Conservation (phyloP, 2,888 invertebrate genomes). For the Cephus nigrinus region DNA sequence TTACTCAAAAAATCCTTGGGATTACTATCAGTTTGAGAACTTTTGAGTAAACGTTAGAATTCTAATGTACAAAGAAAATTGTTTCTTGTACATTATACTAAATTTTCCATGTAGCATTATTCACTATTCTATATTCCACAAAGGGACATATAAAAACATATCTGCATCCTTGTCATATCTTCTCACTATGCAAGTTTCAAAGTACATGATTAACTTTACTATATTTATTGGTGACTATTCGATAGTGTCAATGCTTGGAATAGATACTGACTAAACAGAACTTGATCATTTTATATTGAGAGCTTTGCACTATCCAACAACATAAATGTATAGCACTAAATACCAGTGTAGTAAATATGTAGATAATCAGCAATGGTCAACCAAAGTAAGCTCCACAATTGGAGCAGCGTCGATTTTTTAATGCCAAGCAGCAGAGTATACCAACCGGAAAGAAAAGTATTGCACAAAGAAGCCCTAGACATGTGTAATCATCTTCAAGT, state of each 20-base stretch:
- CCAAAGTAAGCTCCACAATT: slow-evolving; percentile 89
- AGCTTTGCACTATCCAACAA: not conserved
- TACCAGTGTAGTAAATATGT: not conserved
- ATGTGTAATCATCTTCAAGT: slow-evolving; percentile 88
- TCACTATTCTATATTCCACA: not conserved
- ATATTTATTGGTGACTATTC: not conserved
- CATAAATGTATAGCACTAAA: not conserved
- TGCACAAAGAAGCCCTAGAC: slow-evolving; percentile 85
- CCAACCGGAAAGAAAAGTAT: slow-evolving; percentile 89
- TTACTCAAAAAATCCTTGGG: not conserved
- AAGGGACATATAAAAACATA: not conserved
- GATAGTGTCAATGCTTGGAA: not conserved
- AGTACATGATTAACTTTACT: not conserved
- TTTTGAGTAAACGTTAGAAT: not conserved
- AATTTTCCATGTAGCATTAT: not conserved
- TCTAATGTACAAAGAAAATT: not conserved
- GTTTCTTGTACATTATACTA: not conserved
- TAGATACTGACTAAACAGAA: not conserved
- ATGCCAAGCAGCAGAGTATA: slow-evolving; percentile 85
- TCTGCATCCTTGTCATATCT: not conserved
- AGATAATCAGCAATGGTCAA: slow-evolving; percentile 51
- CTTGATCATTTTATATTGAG: not conserved
- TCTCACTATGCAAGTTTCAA: not conserved
- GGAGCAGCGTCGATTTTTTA: slow-evolving; percentile 86
- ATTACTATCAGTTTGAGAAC: not conserved